These are phyloP conservation scores for Ranitomeya variabilis DNA, from an alignment of 2,113 vertebrate genomes.

Conservation along the genomic window DNA sequence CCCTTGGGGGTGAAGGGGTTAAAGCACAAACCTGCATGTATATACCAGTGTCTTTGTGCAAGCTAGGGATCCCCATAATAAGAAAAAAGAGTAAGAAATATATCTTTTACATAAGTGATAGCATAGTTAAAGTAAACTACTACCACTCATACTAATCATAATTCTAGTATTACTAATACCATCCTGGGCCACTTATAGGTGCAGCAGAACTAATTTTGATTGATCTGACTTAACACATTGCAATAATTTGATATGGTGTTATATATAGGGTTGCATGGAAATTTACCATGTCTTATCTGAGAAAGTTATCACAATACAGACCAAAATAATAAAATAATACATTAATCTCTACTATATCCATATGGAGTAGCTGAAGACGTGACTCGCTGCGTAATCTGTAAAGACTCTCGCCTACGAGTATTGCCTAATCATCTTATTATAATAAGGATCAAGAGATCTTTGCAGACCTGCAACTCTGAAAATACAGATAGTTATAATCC, in stretches of 20 bases:
- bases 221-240: background rate
- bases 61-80: too few species aligned
- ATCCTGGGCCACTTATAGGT: too few species aligned
- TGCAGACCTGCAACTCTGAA: background rate
- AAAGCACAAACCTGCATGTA: too few species aligned
- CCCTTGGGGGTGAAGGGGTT: too few species aligned
- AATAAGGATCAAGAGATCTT: constrained; percentile 17
- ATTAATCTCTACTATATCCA: background rate
- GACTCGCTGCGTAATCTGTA: background rate
- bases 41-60: too few species aligned
- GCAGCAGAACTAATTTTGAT: background rate
- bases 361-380: background rate
- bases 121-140: too few species aligned
- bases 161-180: too few species aligned
- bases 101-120: too few species aligned
- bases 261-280: background rate
- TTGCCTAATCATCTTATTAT: constrained; percentile 8
- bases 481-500: constrained; percentile 8
- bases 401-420: background rate
- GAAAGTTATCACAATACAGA: background rate
- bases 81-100: too few species aligned
- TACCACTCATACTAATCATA: too few species aligned
- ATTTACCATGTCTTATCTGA: background rate
- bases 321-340: background rate
- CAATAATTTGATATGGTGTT: background rate